Evolutionary conservation across 2,113 vertebrate genomes (phyloP), one percentile per base, ranked within the genome.

Genomic region (Cricetomys ansorgei): DNA sequence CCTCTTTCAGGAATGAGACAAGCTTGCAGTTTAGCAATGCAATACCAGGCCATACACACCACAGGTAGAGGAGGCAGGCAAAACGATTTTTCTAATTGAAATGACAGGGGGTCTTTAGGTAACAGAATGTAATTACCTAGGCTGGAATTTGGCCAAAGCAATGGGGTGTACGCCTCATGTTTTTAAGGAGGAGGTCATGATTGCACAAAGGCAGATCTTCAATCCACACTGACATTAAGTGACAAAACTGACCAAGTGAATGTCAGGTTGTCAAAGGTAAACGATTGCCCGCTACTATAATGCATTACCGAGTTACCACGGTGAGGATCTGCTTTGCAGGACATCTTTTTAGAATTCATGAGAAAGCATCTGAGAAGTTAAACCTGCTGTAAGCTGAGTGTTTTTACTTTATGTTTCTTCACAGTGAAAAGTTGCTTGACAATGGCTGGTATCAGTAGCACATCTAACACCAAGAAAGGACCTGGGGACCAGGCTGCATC

Each of bases 51-150:
- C 70, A 40, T 53, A 31, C 17, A 79, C 92, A 86, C 95, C 81
- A 48, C 96, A 80, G 96, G 96, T 45, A 84, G 95, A n/a, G n/a
- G 86, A 84, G 40, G 9, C 65, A 76, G 77, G 96, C 62, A 89
- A 94, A 97, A 95, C 0, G 83, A 84, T 95, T 95, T 96, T 95
- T 91, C 94, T 97, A 96, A 98, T 97, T 94, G 96, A 97, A 98
- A 96, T 95, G 40, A 75, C 77, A 89, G 95, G 95, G 65, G 88
- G 65, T 94, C 97, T 94, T 96, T 95, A 96, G 88, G 93, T 96
- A 97, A 94, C 92, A 96, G 95, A 94, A 95, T 96, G 90, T 45
- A 95, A 97, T 97, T 96, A 97, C 85, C 79, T 95, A 73, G 53
- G 31, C 90, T 97, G 96, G 96, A 96, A 94, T 92, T 93, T 94